Base-by-base conservation (phyloP, 1,140 invertebrate species). In the Lordiphosa collinella region DNA sequence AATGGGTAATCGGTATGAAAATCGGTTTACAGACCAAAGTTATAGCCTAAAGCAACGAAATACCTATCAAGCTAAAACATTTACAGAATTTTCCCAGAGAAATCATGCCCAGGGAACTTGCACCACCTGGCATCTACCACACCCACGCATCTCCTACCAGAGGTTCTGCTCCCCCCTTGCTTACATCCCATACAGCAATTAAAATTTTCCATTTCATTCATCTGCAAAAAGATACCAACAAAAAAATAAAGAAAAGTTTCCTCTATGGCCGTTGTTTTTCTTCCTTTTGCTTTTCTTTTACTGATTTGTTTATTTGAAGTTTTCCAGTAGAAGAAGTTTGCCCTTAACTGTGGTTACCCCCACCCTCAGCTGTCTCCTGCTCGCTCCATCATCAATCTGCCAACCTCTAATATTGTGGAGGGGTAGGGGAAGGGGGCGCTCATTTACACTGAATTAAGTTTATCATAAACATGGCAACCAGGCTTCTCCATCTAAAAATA, bases 201-300 rank as follows among this genome's bases (percentile, higher is more conserved):
- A 87, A 87, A 87, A 87, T 87, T 75, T 87, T 87, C 84, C 84
- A 87, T 84, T 84, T 84, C 84, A 84, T 66, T 86, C 84, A 82
- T 87, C 84, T 59, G 66, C 51, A 84, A 84, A 78, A 44, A 58
- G 10, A 78, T 57, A 58, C 9, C 22, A 32, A 47, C 22, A 14
- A 32, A n/a, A 9, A 22, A 12, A 11, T 8, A n/a, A 47, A 37
- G 6, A 54, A 82, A 79, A 79, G 68, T 84, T 85, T 74, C 41
- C 46, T 63, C 41, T 41, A 61, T 60, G 60, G 51, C 50, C 53
- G 40, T 53, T 43, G 44, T 56, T 54, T 41, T 38, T 48, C 49
- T 59, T 43, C 65, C 31, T 41, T 50, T 78, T 68, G 66, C 51
- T 57, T 82, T 71, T 58, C 53, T 68, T 72, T 59, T 49, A 52